phyloP scores from a whole-genome alignment of 2,888 invertebrate genomes.

The Ischnura elegans region DNA sequence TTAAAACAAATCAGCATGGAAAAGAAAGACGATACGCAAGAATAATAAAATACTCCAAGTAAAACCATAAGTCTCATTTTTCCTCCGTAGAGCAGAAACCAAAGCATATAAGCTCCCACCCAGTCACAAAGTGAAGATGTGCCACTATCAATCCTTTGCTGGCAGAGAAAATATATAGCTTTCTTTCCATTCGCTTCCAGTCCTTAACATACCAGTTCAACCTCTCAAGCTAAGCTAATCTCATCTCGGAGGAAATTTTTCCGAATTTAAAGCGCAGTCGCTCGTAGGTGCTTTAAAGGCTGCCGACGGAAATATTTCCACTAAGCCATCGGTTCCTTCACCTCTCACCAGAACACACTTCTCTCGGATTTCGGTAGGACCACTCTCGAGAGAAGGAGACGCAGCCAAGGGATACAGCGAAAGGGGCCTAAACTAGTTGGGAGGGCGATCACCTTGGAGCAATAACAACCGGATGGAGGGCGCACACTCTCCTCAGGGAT shows the following conservation, averaged over 20 bases:
- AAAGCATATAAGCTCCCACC: not conserved
- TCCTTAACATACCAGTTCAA: not conserved
- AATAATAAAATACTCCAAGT: not conserved
- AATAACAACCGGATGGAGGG: constrained; percentile 3
- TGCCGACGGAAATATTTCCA: not conserved
- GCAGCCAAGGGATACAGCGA: not conserved
- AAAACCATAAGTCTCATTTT: not conserved
- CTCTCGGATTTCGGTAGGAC: not conserved
- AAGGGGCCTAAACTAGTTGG: not conserved
- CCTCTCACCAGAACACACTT: not conserved
- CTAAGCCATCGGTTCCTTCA: not conserved
- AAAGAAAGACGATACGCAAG: not conserved
- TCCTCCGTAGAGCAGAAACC: not conserved
- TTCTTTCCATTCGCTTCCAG: not conserved
- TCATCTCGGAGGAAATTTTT: not conserved
- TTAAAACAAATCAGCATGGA: too few species aligned
- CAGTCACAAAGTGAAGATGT: not conserved
- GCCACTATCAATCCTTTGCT: not conserved
- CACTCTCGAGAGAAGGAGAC: not conserved
- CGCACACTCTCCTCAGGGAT: not conserved
- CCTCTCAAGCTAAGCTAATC: not conserved
- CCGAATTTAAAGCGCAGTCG: not conserved
- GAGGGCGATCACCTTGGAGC: not conserved
- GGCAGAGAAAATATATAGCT: not conserved
- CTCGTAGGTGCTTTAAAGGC: not conserved